These are phyloP conservation scores for Rattus rattus DNA, from an alignment of 2,113 vertebrate genomes.

Conservation along the genomic window DNA sequence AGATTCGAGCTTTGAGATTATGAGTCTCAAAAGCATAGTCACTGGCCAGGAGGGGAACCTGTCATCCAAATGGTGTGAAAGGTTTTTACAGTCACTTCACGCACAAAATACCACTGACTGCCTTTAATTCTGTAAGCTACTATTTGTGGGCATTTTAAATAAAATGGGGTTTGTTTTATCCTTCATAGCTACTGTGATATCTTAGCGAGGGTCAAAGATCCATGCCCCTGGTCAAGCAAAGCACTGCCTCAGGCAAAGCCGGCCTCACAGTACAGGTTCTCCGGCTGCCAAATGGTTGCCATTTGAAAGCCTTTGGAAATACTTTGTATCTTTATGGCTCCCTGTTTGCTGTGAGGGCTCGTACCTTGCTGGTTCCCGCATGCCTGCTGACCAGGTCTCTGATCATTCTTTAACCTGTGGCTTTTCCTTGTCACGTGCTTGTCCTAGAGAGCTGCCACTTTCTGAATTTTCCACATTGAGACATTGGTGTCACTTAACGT, in stretches of 20 bases:
- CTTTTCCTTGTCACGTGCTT: constrained; percentile 39
- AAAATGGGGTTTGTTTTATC: not conserved
- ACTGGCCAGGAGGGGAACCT: not conserved
- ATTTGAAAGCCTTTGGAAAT: not conserved
- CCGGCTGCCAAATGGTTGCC: not conserved
- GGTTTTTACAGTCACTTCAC: not conserved
- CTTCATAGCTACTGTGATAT: not conserved
- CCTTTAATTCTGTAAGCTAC: constrained; percentile 9
- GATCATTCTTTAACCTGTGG: not conserved
- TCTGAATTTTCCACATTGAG: constrained; percentile 28
- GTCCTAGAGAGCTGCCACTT: not conserved
- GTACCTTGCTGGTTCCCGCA: not conserved
- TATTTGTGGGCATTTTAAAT: not conserved
- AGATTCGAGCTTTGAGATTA: constrained; percentile 29
- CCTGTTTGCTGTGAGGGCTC: not conserved
- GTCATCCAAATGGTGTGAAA: not conserved
- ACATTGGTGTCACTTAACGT: not conserved
- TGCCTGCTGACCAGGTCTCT: not conserved
- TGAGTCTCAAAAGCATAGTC: constrained; percentile 23
- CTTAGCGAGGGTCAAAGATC: not conserved
- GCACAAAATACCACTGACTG: not conserved
- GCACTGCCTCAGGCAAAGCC: not conserved
- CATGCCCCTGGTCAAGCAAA: not conserved
- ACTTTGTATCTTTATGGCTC: not conserved
- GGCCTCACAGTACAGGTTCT: not conserved